Conservation (phyloP, 2,113 vertebrate species). For the Atrichornis clamosus region DNA sequence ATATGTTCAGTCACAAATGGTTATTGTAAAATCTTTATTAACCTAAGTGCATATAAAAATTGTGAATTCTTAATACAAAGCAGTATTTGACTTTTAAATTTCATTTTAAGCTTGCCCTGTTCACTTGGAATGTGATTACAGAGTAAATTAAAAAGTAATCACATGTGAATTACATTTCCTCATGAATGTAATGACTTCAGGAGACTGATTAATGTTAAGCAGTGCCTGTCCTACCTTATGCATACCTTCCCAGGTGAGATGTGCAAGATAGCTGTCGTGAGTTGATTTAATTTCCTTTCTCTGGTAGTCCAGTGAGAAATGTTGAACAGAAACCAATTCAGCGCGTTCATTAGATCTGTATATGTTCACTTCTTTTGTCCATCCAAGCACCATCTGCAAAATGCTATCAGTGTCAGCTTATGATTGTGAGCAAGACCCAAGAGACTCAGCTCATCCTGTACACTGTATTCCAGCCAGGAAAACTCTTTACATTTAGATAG, state of each 20-base stretch:
- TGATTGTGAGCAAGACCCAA: conserved; percentile 67
- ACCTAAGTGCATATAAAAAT: conserved; percentile 82
- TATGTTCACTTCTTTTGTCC: conserved; percentile 72
- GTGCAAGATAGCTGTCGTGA: conserved; percentile 76
- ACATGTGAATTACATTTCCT: conserved; percentile 86
- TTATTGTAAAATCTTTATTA: conserved; percentile 85
- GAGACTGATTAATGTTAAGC: conserved; percentile 87
- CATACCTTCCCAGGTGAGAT: conserved; percentile 80
- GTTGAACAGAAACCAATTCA: conserved; percentile 72
- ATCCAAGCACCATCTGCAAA: conserved; percentile 76
- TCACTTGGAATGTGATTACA: conserved; percentile 89
- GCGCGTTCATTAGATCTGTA: conserved; percentile 69
- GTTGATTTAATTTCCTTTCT: conserved; percentile 87
- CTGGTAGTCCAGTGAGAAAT: conserved; percentile 70
- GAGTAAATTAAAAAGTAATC: conserved; percentile 91
- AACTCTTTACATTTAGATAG: conserved; percentile 50
- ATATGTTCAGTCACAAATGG: conserved; percentile 76
- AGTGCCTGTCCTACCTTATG: conserved; percentile 74
- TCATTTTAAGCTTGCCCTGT: conserved; percentile 85
- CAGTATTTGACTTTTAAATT: conserved; percentile 93
- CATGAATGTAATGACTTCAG: conserved; percentile 87
- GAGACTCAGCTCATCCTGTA: conserved; percentile 51
- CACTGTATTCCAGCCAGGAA: conserved; percentile 67
- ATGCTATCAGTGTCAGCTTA: conserved; percentile 75
- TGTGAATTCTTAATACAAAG: conserved; percentile 83